Evolutionary conservation across 2,888 invertebrate species (phyloP), one percentile per base, ranked within the genome.

Genomic region (Netelia virgata): DNA sequence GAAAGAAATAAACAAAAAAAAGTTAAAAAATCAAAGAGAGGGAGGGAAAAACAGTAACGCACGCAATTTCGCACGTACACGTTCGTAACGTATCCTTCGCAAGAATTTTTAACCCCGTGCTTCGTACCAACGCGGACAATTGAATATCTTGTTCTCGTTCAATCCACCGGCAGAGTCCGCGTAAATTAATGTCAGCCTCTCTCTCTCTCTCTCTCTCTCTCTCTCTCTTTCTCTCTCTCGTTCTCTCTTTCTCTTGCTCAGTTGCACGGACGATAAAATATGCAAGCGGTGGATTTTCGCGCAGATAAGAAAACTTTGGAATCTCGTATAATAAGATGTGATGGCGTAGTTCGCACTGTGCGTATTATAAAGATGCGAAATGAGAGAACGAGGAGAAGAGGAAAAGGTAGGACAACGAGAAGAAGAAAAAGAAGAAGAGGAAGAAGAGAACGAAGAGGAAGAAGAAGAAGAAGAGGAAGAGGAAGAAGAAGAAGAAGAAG

Each of bases 111-210:
- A 11, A 53, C 68, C 23, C 53, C 68, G 1, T 1, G 10, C 72
- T 66, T 72, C 36, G 36, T 36, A 36, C 57, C 14, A 61, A 5
- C 57, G 23, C 43, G n/a, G 57, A 55, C 43, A 55, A 69, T 66
- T 72, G 66, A 55, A 50, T 41, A 41, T 50, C 43, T 41, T 43
- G 70, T 23, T 64, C 57, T 59, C 59, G 16, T 43, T 50, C 16
- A 11, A 57, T 28, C 41, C 3, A 11, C 57, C 14, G 50, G 70
- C 57, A 36, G 50, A 14, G 55, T 11, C 36, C 41, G 47, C 28
- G 36, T 83, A 79, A 72, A 83, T 79, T 74, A 83, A 72, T 72
- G 79, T 75, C 83, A 50, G 64, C 68, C n/a, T 20, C 16, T 18
- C 16, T 66, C 18, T 36, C 20, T 6, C 36, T 6, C 5, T 6